phyloP scores from a whole-genome alignment of 2,888 invertebrate genomes.

The Drosophila formosana region DNA sequence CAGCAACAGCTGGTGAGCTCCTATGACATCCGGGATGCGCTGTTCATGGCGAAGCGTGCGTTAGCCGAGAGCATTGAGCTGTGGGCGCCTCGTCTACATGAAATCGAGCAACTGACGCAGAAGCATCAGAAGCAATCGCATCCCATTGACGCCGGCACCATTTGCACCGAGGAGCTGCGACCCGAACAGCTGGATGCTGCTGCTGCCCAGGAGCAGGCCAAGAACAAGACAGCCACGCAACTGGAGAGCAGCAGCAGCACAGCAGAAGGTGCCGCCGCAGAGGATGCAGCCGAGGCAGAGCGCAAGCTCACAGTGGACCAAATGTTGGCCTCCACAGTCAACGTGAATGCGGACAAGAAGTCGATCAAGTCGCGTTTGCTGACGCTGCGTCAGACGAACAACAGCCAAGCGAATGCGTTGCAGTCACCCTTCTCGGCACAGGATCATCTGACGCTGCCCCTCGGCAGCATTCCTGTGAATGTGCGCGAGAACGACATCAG shows the following conservation, averaged over 20 bases:
- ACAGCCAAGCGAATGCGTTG: conserved; percentile 85
- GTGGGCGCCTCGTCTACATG: conserved; percentile 89
- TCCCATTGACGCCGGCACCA: conserved; percentile 80
- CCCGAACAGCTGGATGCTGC: conserved; percentile 84
- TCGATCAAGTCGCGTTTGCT: conserved; percentile 88
- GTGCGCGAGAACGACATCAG: conserved; percentile 93
- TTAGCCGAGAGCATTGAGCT: conserved; percentile 89
- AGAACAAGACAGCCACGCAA: conserved; percentile 15
- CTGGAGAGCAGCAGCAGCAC: conserved; percentile 14
- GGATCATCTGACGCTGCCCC: conserved; percentile 90
- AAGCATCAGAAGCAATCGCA: conserved; percentile 78
- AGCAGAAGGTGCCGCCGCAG: conserved; percentile 23
- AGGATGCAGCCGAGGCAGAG: conserved; percentile 54
- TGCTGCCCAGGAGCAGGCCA: conserved; percentile 57
- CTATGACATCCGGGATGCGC: conserved; percentile 87
- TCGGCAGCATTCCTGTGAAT: conserved; percentile 88
- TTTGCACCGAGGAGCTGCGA: conserved; percentile 85
- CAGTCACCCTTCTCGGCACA: conserved; percentile 88
- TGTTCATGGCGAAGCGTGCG: conserved; percentile 88
- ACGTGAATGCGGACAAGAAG: conserved; percentile 86
- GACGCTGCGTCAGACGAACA: conserved; percentile 88
- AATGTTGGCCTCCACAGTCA: conserved; percentile 56
- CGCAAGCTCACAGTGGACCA: conserved; percentile 69
- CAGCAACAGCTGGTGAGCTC: conserved; percentile 73
- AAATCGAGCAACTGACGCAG: conserved; percentile 78